phyloP scores from a whole-genome alignment of 2,797 vertebrate genomes.

The Dendrocincla fuliginosa region DNA sequence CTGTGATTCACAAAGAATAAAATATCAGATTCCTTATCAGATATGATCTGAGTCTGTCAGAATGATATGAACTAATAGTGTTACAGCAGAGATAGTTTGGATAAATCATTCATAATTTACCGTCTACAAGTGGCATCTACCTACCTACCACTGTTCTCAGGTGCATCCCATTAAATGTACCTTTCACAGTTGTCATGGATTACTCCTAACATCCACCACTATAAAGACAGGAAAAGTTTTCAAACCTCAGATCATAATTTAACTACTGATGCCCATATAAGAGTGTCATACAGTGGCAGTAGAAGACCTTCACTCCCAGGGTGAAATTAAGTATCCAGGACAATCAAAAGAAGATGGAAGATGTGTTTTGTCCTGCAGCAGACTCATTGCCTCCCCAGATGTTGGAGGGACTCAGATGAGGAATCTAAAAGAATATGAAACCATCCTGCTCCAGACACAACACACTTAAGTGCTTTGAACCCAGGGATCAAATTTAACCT shows the following conservation, averaged over 20 bases:
- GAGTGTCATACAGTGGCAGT: not conserved
- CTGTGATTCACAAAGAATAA: not conserved
- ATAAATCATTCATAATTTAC: not conserved
- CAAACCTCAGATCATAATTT: not conserved
- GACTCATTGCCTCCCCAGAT: not conserved
- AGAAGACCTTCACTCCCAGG: not conserved
- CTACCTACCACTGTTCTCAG: not conserved
- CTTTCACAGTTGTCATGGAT: not conserved
- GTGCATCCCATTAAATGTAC: not conserved
- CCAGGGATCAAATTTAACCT: not conserved
- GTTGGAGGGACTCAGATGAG: not conserved
- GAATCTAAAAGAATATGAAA: not conserved
- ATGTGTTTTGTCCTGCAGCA: not conserved
- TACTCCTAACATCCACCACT: not conserved
- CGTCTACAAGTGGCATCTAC: not conserved
- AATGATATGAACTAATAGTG: not conserved
- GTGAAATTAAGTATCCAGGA: not conserved
- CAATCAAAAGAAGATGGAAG: not conserved
- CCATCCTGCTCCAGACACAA: not conserved
- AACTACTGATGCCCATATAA: not conserved
- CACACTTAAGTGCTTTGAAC: not conserved
- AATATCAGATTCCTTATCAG: not conserved
- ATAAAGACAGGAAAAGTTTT: not conserved
- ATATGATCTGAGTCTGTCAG: not conserved
- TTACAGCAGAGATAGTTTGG: not conserved